phyloP scores from a whole-genome alignment of 2,888 invertebrate genomes.

The Lochmaea capreae region DNA sequence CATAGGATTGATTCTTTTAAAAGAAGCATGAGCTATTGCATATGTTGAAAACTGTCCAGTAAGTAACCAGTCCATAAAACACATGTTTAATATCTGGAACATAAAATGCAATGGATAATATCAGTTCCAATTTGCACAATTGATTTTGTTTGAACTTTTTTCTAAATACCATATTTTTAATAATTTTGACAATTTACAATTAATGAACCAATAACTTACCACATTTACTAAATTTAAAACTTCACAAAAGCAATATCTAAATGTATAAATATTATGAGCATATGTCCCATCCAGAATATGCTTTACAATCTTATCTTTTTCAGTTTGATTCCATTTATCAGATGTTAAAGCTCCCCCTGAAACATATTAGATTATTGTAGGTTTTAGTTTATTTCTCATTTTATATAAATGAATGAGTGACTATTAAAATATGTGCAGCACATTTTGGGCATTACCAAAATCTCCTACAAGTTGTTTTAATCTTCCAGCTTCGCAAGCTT shows the following conservation, averaged over 20 bases:
- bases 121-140: no score
- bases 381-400: no score
- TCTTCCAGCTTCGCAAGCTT: constrained; percentile 76
- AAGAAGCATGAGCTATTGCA: constrained; percentile 68
- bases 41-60: constrained; percentile 73
- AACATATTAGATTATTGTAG: constrained; percentile 37
- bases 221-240: constrained; percentile 79
- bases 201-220: constrained; percentile 67
- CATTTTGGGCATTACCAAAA: constrained; percentile 64
- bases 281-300: constrained; percentile 71
- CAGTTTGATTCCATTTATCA: constrained; percentile 69
- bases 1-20: constrained; percentile 71
- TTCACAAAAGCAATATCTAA: constrained; percentile 78
- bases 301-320: constrained; percentile 69
- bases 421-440: not conserved
- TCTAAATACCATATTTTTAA: not conserved
- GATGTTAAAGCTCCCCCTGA: constrained; percentile 70
- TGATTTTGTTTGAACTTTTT: not conserved
- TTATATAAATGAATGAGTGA: no score
- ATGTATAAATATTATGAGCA: constrained; percentile 74
- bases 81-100: constrained; percentile 75
- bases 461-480: constrained; percentile 72
- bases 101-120: constrained; percentile 15
- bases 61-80: constrained; percentile 74
- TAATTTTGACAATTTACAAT: not conserved